Evolutionary conservation across 1,140 invertebrate species (phyloP).

Genomic region (Pseudomyrmex dendroicus): DNA sequence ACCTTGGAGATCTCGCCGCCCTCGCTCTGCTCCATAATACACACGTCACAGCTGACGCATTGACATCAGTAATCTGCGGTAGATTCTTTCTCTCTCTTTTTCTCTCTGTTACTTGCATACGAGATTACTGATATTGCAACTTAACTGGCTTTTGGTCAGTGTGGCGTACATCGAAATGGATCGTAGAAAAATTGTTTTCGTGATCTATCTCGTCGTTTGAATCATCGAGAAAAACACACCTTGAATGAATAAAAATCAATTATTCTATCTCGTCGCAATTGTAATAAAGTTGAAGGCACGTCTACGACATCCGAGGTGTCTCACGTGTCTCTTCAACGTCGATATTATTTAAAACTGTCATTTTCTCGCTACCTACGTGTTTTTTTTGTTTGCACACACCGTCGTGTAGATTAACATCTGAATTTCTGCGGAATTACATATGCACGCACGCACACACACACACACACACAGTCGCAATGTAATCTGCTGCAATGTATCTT

Average conservation of each 20-base stretch:
- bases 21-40: slow-evolving; percentile 77
- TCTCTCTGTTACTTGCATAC: too few species aligned
- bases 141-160: too few species aligned
- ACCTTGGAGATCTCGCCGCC: slow-evolving; percentile 60
- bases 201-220: slow-evolving; percentile 1
- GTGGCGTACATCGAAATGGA: not conserved
- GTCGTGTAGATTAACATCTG: not conserved
- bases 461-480: not conserved
- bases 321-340: not conserved
- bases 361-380: not conserved
- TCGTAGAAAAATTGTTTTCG: slow-evolving; percentile 7
- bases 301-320: not conserved
- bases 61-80: not conserved
- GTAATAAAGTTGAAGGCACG: slow-evolving; percentile 8
- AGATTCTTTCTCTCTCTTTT: not conserved
- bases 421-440: not conserved
- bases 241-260: not conserved
- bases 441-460: not conserved
- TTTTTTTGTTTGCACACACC: too few species aligned
- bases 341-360: not conserved
- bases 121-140: too few species aligned
- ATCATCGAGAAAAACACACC: not conserved
- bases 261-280: not conserved
- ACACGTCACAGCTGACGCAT: slow-evolving; percentile 30
- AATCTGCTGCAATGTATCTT: not conserved